These are phyloP conservation scores for Protophormia terraenovae DNA, from an alignment of 2,888 invertebrate species.

Conservation along the genomic window DNA sequence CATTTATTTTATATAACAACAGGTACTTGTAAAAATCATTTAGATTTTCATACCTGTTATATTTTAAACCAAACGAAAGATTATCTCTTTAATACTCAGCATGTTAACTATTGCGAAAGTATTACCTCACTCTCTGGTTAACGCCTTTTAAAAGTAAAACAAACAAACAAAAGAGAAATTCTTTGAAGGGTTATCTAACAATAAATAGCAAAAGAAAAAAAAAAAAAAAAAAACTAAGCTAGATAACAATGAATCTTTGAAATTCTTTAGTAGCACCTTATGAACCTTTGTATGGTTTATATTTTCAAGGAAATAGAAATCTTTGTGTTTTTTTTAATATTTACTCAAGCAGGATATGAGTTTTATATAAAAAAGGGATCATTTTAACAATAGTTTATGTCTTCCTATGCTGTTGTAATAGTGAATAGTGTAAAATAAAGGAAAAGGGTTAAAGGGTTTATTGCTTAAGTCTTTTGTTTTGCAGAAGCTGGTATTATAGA, in stretches of 20 bases:
- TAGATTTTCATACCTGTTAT: background rate
- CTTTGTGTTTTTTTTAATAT: background rate
- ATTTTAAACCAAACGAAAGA: background rate
- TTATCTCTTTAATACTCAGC: conserved; percentile 20
- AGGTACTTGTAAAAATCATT: background rate
- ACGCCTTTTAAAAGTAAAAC: conserved; percentile 24
- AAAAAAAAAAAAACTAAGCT: background rate
- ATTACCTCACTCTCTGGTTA: conserved; percentile 42
- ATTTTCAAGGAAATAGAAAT: conserved; percentile 10
- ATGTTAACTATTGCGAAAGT: conserved; percentile 52
- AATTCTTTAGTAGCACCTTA: background rate
- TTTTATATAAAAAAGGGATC: background rate
- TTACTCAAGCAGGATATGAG: conserved; percentile 22
- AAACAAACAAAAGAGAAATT: conserved; percentile 21
- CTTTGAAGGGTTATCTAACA: conserved; percentile 14
- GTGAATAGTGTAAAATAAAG: background rate
- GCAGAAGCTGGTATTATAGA: too few relatives aligned
- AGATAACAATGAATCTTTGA: background rate
- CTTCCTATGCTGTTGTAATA: background rate
- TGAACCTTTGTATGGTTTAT: background rate
- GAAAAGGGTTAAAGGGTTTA: conserved; percentile 24
- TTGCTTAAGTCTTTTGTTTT: conserved; percentile 38
- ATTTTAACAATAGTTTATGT: background rate
- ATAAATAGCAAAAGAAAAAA: background rate
- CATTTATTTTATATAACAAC: background rate